Base-by-base conservation (phyloP, 2,797 vertebrate genomes). In the Salarias fasciatus region DNA sequence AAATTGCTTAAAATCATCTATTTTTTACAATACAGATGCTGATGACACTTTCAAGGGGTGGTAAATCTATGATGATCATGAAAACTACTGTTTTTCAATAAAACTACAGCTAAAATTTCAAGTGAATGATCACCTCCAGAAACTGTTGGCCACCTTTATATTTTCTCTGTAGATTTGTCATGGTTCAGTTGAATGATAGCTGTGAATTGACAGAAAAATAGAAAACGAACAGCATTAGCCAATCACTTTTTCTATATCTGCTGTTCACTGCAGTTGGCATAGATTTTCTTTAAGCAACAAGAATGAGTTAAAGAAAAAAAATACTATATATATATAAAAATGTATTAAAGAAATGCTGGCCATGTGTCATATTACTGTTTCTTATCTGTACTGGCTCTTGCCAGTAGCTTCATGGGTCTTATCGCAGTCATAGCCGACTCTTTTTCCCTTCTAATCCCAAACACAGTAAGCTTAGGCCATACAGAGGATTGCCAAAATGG, bases 381-480 rank as follows among this genome's bases (percentile, higher is more conserved):
- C 53, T 80, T 85, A 84, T 84, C 80, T 77, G 41, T 14, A 36
- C n/a, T 44, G 29, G 42, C 53, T 74, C 59, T 61, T 76, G 79
- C 83, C 75, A 71, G 57, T 66, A 70, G 77, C 73, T 69, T 56
- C 72, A 59, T 38, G 42, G 48, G 79, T 71, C 61, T 74, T 88
- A 86, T 79, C 72, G 4, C 28, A 64, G 35, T 61, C 56, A 51
- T 46, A 45, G 73, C 79, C 77, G 78, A 70, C 54, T 72, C 18
- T 44, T 40, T 45, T 73, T 46, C 15, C 29, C 57, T 61, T 72
- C 53, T 69, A 77, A 78, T 76, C 74, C 54, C 38, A 70, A 75
- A 70, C 52, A 71, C 80, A 77, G 56, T 68, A 70, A 65, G 70
- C 79, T 72, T 56, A 62, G 69, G 80, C 76, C 66, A 72, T 46